These are phyloP conservation scores for Trogon surrucura DNA, from an alignment of 2,113 vertebrate genomes.

Conservation along the genomic window DNA sequence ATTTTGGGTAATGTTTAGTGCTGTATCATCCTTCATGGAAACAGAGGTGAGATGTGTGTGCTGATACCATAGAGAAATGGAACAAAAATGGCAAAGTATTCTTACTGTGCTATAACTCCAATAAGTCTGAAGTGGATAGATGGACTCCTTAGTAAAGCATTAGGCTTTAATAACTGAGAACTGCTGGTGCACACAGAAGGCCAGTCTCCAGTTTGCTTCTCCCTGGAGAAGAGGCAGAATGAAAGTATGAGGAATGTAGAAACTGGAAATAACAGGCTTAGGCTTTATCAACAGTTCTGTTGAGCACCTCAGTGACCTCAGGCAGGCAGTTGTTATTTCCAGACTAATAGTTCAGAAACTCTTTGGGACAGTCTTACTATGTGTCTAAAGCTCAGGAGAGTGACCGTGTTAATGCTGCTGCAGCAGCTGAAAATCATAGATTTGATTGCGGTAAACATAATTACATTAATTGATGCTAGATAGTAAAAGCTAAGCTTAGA, in stretches of 20 bases:
- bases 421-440: background rate
- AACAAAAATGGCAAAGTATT: background rate
- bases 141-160: background rate
- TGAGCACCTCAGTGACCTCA: background rate
- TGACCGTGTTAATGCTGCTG: background rate
- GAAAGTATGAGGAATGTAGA: background rate
- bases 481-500: background rate
- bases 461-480: background rate
- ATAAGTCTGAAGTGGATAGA: background rate
- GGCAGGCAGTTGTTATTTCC: background rate
- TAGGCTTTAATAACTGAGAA: background rate
- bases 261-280: background rate
- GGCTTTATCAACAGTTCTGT: background rate
- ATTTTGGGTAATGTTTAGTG: background rate
- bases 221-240: background rate
- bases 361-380: background rate
- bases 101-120: background rate
- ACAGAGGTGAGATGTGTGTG: background rate
- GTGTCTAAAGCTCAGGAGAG: background rate
- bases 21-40: background rate
- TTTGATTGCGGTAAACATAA: background rate
- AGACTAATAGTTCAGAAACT: background rate
- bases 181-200: background rate
- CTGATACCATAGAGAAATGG: background rate
- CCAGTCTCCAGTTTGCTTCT: background rate